These are phyloP conservation scores for Australoheros facetus DNA, from an alignment of 2,797 vertebrate species.

Conservation along the genomic window DNA sequence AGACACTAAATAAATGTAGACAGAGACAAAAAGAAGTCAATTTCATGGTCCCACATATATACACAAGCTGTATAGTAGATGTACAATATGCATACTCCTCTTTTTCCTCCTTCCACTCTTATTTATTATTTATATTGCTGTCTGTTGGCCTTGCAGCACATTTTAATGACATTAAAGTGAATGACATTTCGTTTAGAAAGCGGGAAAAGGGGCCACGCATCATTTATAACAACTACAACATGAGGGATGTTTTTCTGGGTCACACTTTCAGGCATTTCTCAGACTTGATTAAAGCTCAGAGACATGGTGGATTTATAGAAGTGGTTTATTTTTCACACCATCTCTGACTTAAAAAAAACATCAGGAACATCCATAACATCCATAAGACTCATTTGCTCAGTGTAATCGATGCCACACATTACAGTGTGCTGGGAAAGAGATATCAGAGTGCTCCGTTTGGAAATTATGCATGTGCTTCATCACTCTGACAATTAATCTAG, in stretches of 20 bases:
- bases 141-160: slow-evolving; percentile 40
- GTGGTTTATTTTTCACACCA: slow-evolving; percentile 46
- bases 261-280: slow-evolving; percentile 45
- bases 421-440: slow-evolving; percentile 13
- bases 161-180: slow-evolving; percentile 64
- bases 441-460: not conserved
- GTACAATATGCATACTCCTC: not conserved
- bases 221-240: slow-evolving; percentile 49
- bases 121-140: slow-evolving; percentile 14
- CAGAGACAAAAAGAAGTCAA: not conserved
- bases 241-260: slow-evolving; percentile 62
- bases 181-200: slow-evolving; percentile 67
- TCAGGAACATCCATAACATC: slow-evolving; percentile 7
- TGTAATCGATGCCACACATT: slow-evolving; percentile 26
- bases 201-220: slow-evolving; percentile 36
- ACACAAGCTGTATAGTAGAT: slow-evolving; percentile 1
- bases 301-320: slow-evolving; percentile 48
- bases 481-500: slow-evolving; percentile 34
- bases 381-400: slow-evolving; percentile 29
- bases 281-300: slow-evolving; percentile 50
- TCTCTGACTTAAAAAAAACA: slow-evolving; percentile 31
- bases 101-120: not conserved
- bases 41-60: not conserved
- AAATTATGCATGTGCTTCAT: slow-evolving; percentile 36
- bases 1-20: slow-evolving; percentile 8